phyloP scores from a whole-genome alignment of 2,888 invertebrate genomes.

The Dilophus febrilis region DNA sequence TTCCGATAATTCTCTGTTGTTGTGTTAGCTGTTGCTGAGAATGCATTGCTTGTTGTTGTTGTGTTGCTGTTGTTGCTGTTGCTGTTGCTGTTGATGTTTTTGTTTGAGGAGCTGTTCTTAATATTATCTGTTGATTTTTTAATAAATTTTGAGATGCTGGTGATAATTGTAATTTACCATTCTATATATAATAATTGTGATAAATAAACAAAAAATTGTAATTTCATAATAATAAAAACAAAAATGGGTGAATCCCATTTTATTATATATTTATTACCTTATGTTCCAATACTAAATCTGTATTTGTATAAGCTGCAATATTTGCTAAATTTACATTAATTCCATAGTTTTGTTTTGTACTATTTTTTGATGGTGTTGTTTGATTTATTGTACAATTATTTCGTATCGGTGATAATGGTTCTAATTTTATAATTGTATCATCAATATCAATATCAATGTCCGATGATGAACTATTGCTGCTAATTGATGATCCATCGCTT shows the following conservation, averaged over 20 bases:
- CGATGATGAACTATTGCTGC: conserved; percentile 12
- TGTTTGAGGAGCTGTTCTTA: conserved; percentile 18
- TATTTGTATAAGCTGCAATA: conserved; percentile 33
- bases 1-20: conserved; percentile 37
- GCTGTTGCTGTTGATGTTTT: conserved; percentile 9
- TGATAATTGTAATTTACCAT: conserved; percentile 41
- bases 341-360: conserved; percentile 15
- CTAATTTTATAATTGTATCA: conserved; percentile 46
- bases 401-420: conserved; percentile 57
- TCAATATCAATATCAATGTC: conserved; percentile 29
- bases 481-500: too few relatives aligned
- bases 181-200: conserved; percentile 25
- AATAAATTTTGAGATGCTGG: conserved; percentile 32
- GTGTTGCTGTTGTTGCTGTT: conserved; percentile 15
- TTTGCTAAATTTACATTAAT: conserved; percentile 24
- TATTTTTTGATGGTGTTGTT: conserved; percentile 11
- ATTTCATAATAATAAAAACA: not conserved
- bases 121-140: conserved; percentile 27
- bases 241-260: too few relatives aligned
- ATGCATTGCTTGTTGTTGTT: conserved; percentile 8
- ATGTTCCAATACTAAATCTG: conserved; percentile 45
- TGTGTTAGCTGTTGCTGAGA: conserved; percentile 5
- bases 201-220: not conserved
- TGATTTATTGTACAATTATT: conserved; percentile 56
- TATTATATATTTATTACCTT: conserved; percentile 31